Conservation (phyloP, 2,113 vertebrate species). For the Bufo gargarizans region DNA sequence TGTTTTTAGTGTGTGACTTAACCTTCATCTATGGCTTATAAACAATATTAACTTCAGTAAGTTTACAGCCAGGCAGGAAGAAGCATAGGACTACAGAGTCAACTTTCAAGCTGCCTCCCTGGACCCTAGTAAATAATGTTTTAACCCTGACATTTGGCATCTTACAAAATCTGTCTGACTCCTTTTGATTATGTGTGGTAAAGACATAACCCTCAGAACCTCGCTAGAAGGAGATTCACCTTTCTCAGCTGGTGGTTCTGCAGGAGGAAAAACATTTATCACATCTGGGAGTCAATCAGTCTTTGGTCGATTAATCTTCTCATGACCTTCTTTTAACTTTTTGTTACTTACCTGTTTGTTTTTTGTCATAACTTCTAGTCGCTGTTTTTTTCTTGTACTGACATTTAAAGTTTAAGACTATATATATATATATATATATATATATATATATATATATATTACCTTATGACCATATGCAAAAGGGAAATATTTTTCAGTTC, state of each 20-base stretch:
- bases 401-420: neutral
- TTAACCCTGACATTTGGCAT: conserved; percentile 49
- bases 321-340: conserved; percentile 22
- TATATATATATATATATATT: too few relatives aligned
- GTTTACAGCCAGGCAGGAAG: neutral
- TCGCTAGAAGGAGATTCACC: conserved; percentile 30
- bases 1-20: neutral
- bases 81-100: neutral
- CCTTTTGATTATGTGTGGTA: conserved; percentile 39
- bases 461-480: too few relatives aligned
- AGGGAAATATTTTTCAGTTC: too few relatives aligned
- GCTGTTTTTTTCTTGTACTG: neutral
- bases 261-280: conserved; percentile 40
- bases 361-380: neutral
- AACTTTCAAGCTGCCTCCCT: neutral
- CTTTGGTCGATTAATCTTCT: conserved; percentile 27
- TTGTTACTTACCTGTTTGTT: neutral
- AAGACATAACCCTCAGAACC: neutral
- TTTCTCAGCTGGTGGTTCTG: conserved; percentile 22
- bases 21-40: conserved; percentile 21
- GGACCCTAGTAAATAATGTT: conserved; percentile 8
- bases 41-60: conserved; percentile 30
- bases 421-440: too few relatives aligned
- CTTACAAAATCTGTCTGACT: conserved; percentile 29
- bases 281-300: conserved; percentile 23